These are phyloP conservation scores for Pseudococcus jackbeardsleyi DNA, from an alignment of 2,888 invertebrate species.

Conservation along the genomic window DNA sequence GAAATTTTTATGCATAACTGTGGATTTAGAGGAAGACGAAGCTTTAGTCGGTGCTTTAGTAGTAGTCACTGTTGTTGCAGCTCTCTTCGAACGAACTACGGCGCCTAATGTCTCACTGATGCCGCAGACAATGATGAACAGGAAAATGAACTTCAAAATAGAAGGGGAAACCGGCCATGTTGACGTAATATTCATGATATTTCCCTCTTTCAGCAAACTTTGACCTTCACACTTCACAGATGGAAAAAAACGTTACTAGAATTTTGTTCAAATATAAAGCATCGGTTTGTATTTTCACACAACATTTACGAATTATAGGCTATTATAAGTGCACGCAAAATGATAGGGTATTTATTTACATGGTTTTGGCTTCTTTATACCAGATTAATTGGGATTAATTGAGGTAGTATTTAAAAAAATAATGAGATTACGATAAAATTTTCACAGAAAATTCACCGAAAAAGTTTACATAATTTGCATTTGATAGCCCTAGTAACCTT, in stretches of 20 bases:
- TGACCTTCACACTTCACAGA: constrained; percentile 62
- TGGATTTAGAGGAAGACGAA: background rate
- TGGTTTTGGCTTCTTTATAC: background rate
- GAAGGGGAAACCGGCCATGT: constrained; percentile 37
- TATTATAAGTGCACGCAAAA: background rate
- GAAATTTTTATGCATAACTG: constrained; percentile 74
- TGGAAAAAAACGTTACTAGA: constrained; percentile 13
- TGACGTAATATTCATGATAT: constrained; percentile 58
- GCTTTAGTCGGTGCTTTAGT: background rate
- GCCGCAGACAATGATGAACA: constrained; percentile 49
- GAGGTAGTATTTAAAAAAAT: background rate
- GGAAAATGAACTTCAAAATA: constrained; percentile 3
- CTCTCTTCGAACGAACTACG: constrained; percentile 19
- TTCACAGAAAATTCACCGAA: background rate
- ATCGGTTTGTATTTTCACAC: background rate
- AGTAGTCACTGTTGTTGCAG: background rate
- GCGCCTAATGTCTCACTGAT: constrained; percentile 57
- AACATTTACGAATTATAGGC: background rate
- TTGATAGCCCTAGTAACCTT: background rate
- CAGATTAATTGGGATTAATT: background rate
- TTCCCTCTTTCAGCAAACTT: constrained; percentile 51
- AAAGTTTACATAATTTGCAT: background rate
- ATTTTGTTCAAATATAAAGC: background rate
- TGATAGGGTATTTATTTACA: background rate
- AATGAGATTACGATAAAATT: background rate